Evolutionary conservation across 2,888 invertebrate genomes (phyloP).

Genomic region (Salticus scenicus): DNA sequence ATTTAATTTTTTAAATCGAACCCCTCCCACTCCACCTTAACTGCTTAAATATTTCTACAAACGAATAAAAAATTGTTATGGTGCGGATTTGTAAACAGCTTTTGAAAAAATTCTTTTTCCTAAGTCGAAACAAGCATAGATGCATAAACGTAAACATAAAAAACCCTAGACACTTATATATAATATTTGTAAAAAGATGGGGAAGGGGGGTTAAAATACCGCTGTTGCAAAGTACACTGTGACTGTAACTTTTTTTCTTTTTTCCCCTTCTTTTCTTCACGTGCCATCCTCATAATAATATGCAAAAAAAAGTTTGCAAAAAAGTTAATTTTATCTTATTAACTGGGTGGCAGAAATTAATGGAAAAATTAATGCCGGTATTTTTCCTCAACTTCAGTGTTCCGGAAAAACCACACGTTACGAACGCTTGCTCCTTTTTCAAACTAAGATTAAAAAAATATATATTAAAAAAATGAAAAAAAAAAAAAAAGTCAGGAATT

Average conservation of each 20-base stretch:
- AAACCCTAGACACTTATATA: no score
- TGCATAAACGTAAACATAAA: no score
- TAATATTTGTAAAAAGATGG: no score
- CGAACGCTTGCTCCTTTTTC: conserved; percentile 39
- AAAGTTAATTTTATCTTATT: conserved; percentile 70
- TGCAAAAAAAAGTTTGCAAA: conserved; percentile 30
- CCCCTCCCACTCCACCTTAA: neutral
- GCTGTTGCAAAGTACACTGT: neutral
- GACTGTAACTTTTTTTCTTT: conserved; percentile 28
- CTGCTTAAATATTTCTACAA: neutral
- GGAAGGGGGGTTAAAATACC: neutral
- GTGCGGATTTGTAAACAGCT: conserved; percentile 3
- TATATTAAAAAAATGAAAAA: conserved; percentile 21
- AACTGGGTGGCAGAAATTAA: conserved; percentile 70
- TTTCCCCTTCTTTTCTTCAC: conserved; percentile 6
- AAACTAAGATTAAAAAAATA: conserved; percentile 49
- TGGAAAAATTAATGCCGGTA: conserved; percentile 70
- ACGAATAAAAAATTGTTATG: neutral
- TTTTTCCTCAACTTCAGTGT: conserved; percentile 52
- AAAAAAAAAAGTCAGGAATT: conserved; percentile 4
- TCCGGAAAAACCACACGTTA: conserved; percentile 60
- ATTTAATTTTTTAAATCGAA: neutral
- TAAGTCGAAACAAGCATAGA: neutral
- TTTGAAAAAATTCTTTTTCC: neutral
- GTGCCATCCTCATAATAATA: conserved; percentile 17